Evolutionary conservation across 2,113 vertebrate species (phyloP).

Genomic region (Mugil cephalus): DNA sequence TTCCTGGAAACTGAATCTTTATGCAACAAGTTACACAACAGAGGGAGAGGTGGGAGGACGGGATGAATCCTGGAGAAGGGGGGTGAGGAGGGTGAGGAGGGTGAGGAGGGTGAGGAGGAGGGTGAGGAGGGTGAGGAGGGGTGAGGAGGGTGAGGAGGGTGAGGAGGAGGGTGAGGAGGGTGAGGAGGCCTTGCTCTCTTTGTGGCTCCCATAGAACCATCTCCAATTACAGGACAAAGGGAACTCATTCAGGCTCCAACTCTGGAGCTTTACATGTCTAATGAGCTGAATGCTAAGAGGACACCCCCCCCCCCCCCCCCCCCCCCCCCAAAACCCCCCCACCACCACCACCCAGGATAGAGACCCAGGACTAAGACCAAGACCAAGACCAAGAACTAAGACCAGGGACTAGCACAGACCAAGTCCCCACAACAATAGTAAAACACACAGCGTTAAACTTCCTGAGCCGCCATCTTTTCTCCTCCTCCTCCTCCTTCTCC

Average conservation of each 20-base stretch:
- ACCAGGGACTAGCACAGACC: too few species aligned
- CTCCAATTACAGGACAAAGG: conserved; percentile 92
- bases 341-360: too few species aligned
- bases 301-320: conserved; percentile 34
- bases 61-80: conserved; percentile 56
- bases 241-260: conserved; percentile 89
- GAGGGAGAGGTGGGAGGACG: conserved; percentile 23
- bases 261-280: conserved; percentile 86
- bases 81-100: not conserved
- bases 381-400: not conserved
- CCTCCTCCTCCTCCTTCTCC: not conserved
- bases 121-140: conserved; percentile 17
- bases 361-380: too few species aligned
- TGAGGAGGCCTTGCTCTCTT: conserved; percentile 72
- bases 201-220: conserved; percentile 80
- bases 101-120: conserved; percentile 21
- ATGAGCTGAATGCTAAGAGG: conserved; percentile 86
- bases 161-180: conserved; percentile 36
- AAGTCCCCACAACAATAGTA: not conserved
- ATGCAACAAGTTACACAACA: conserved; percentile 68
- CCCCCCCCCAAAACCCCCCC: conserved; percentile 1
- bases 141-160: conserved; percentile 1
- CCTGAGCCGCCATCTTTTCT: not conserved
- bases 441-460: not conserved
- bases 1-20: conserved; percentile 59